Evolutionary conservation across 1,140 invertebrate species (phyloP).

Genomic region (Pomacea maculata): DNA sequence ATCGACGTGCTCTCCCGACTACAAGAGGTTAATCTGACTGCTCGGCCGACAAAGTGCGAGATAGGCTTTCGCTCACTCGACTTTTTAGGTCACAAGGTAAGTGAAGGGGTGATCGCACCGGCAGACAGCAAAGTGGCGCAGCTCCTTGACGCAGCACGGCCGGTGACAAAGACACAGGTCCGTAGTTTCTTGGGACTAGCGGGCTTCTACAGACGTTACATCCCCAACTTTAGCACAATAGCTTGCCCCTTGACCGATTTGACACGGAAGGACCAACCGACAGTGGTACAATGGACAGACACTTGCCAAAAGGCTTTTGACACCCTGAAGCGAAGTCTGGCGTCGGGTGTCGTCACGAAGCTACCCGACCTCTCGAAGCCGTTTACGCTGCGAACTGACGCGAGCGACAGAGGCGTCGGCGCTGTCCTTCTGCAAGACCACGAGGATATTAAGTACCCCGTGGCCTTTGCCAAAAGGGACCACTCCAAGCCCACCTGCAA

Average conservation of each 20-base stretch:
- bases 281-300: conserved; percentile 10
- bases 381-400: too few species aligned
- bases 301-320: conserved; percentile 22
- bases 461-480: too few species aligned
- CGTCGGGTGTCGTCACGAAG: too few species aligned
- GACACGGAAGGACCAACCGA: conserved; percentile 26
- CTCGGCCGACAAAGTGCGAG: conserved; percentile 26
- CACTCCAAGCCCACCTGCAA: too few species aligned
- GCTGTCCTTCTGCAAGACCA: too few species aligned
- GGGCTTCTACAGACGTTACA: conserved; percentile 66
- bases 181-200: conserved; percentile 66
- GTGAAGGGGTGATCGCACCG: conserved; percentile 6
- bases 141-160: conserved; percentile 53
- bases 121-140: conserved; percentile 35
- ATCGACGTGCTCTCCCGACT: conserved; percentile 18
- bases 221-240: conserved; percentile 55
- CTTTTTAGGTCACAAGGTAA: conserved; percentile 34
- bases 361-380: too few species aligned
- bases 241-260: conserved; percentile 50
- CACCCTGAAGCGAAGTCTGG: conserved; percentile 1
- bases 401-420: too few species aligned
- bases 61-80: conserved; percentile 21
- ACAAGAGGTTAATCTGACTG: conserved; percentile 11
- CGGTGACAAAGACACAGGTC: conserved; percentile 60
- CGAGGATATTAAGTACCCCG: too few species aligned